Percentiles rank a stretch among this genome's conserved stretches.
Conservation (phyloP, 2,113 vertebrate species). For the Pycnonotus jocosus region DNA sequence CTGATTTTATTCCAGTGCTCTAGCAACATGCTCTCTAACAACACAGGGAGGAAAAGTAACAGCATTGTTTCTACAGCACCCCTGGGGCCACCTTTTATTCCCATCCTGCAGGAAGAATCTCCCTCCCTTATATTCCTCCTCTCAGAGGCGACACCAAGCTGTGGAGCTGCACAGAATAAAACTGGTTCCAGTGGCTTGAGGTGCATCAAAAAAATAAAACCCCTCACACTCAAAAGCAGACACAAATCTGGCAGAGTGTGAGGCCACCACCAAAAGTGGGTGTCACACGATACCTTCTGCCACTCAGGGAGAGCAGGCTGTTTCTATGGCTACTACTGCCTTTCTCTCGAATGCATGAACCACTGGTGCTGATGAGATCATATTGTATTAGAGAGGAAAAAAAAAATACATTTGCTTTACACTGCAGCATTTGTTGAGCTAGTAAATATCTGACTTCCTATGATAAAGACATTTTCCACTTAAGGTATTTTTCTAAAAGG, state of each 20-base stretch:
- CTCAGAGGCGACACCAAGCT: neutral
- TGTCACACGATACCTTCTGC: neutral
- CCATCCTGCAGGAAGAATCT: neutral
- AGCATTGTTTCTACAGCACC: neutral
- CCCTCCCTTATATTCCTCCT: neutral
- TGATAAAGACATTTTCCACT: neutral
- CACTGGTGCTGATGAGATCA: neutral
- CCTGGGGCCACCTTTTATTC: neutral
- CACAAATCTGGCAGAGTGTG: neutral
- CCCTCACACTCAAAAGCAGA: neutral
- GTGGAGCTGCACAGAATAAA: neutral
- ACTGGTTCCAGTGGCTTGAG: neutral
- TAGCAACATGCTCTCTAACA: neutral
- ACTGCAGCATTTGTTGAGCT: neutral
- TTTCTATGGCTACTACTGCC: conserved; percentile 55
- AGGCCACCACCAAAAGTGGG: neutral
- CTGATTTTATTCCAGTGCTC: neutral
- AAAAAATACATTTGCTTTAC: neutral
- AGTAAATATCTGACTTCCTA: neutral
- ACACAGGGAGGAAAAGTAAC: neutral
- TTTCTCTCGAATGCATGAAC: neutral
- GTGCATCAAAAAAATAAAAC: neutral
- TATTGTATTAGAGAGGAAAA: neutral
- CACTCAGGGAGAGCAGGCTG: neutral
- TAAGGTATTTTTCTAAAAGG: neutral